phyloP scores from a whole-genome alignment of 2,888 invertebrate genomes.

The Aspidiotus rigidus region DNA sequence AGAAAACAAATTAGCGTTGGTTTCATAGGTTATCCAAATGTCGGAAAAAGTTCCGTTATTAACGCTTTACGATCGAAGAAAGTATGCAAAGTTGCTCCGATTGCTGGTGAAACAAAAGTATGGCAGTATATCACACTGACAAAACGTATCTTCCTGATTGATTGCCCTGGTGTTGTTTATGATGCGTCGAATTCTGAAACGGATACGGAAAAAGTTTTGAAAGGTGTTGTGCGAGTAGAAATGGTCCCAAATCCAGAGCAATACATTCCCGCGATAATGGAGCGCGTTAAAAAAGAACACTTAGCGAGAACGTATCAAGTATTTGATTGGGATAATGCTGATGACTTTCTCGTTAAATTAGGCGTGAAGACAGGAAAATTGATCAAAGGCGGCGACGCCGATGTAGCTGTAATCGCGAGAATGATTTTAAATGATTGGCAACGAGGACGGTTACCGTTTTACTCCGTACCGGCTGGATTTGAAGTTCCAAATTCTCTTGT shows the following conservation, averaged over 20 bases:
- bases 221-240: constrained; percentile 96
- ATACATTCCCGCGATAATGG: constrained; percentile 77
- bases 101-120: constrained; percentile 94
- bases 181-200: constrained; percentile 93
- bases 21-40: constrained; percentile 97
- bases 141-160: constrained; percentile 91
- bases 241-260: constrained; percentile 88
- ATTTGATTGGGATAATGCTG: constrained; percentile 65
- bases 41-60: constrained; percentile 96
- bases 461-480: constrained; percentile 75
- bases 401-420: constrained; percentile 74
- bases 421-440: constrained; percentile 99
- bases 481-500: constrained; percentile 50
- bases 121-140: constrained; percentile 99
- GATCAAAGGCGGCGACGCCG: constrained; percentile 94
- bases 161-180: constrained; percentile 98
- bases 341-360: constrained; percentile 85
- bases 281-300: constrained; percentile 81
- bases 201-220: constrained; percentile 87
- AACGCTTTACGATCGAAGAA: constrained; percentile 92
- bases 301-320: constrained; percentile 85
- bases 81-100: constrained; percentile 97
- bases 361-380: constrained; percentile 80
- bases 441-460: constrained; percentile 92
- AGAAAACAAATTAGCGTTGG: constrained; percentile 99